phyloP scores from a whole-genome alignment of 2,113 vertebrate species.

The Eudorcas thomsonii region DNA sequence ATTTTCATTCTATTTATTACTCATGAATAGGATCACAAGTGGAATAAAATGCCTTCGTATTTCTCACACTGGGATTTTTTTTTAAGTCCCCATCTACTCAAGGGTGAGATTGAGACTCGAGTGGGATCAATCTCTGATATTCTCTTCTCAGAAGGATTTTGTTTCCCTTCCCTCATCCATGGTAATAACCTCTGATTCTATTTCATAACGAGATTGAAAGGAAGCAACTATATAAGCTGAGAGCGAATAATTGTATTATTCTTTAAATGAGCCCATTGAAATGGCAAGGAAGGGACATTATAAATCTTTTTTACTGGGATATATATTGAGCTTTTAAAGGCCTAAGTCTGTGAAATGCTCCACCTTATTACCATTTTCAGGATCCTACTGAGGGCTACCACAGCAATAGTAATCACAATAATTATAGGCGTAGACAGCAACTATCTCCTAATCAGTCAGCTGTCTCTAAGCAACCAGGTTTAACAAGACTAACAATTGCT shows the following conservation, averaged over 20 bases:
- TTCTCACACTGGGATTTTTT: constrained; percentile 25
- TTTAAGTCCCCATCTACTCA: constrained; percentile 39
- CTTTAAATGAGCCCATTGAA: constrained; percentile 64
- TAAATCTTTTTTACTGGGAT: constrained; percentile 66
- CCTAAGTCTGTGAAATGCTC: constrained; percentile 45
- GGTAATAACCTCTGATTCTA: constrained; percentile 71
- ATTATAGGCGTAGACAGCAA: constrained; percentile 56
- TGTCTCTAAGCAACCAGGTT: constrained; percentile 59
- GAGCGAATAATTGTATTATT: constrained; percentile 67
- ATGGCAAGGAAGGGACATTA: constrained; percentile 50
- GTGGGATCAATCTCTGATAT: constrained; percentile 59
- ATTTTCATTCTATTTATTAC: constrained; percentile 41
- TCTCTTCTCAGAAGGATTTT: constrained; percentile 63
- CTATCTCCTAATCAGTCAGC: constrained; percentile 59
- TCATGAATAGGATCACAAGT: constrained; percentile 22
- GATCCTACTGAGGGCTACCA: constrained; percentile 33
- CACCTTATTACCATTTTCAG: constrained; percentile 63
- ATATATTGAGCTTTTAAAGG: constrained; percentile 69
- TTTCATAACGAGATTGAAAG: constrained; percentile 72
- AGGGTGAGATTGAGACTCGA: neutral
- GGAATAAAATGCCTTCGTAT: neutral
- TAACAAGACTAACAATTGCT: constrained; percentile 54
- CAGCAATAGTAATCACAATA: constrained; percentile 64
- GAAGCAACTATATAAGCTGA: constrained; percentile 60
- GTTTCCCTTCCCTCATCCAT: constrained; percentile 64